phyloP scores from a whole-genome alignment of 1,140 invertebrate species.

The Apocrypta bakeri region DNA sequence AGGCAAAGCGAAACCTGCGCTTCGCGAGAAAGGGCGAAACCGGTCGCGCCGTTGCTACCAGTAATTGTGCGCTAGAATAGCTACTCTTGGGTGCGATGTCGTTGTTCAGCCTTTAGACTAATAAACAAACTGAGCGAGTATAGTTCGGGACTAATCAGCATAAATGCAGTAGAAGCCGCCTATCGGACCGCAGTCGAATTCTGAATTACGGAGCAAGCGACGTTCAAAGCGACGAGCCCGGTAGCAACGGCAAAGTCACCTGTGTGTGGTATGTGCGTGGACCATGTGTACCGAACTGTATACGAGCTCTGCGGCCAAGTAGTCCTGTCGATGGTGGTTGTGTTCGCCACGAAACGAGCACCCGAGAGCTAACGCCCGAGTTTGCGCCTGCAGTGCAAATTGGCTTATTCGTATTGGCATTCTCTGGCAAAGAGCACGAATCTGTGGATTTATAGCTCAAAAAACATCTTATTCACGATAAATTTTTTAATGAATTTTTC shows the following conservation, averaged over 20 bases:
- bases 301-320: conserved; percentile 25
- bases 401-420: background rate
- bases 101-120: conserved; percentile 35
- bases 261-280: background rate
- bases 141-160: conserved; percentile 55
- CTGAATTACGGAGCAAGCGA: conserved; percentile 55
- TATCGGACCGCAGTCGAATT: conserved; percentile 58
- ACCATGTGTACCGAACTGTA: conserved; percentile 56
- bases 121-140: conserved; percentile 43
- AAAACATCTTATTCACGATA: too few relatives aligned
- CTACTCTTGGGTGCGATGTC: background rate
- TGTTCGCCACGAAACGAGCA: background rate
- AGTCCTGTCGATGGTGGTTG: background rate
- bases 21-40: background rate
- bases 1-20: conserved; percentile 4
- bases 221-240: conserved; percentile 45
- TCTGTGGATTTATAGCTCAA: too few relatives aligned
- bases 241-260: background rate
- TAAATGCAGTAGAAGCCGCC: conserved; percentile 48
- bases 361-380: background rate
- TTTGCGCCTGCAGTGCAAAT: conserved; percentile 26
- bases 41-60: background rate
- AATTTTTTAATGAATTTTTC: too few relatives aligned
- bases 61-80: background rate
- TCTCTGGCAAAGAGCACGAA: background rate